Evolutionary conservation across 2,797 vertebrate species (phyloP), one percentile per base, ranked within the genome.

Genomic region (Gallinago nigripennis): DNA sequence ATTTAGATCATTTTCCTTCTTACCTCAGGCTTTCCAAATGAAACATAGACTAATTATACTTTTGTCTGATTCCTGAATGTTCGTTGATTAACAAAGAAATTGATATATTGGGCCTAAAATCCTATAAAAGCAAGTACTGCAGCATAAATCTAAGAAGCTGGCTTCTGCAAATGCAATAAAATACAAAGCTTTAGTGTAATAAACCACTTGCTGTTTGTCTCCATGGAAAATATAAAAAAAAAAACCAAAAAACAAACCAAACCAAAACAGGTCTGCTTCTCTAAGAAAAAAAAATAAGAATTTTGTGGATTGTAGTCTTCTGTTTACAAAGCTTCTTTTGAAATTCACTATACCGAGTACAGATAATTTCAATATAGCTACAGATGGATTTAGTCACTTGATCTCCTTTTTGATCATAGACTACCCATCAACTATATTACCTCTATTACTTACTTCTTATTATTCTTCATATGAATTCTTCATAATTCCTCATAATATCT

Each of bases 1-100:
- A 33, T 78, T 90, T 85, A 85, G 60, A 90, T 86, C 0, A 65
- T 69, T 89, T 84, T 92, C 27, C 15, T 72, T 95, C 63, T 93
- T 79, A 94, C 88, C 73, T 79, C 64, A 77, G 86, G 71, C 81
- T 85, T 89, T 91, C 41, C 57, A 72, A 41, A 53, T 80, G 73
- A 77, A 72, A 63, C 57, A 46, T 3, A 53, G 41, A 83, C 43
- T 69, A 89, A 87, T 94, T 91, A 60, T 64, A 80, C 58, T 85
- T 57, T 24, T 70, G 20, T 83, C 39, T 91, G 51, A 79, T 68
- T 69, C 35, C 33, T 75, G 35, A 88, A 68, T 65, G 58, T 83
- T 88, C 0, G 0, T 58, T 88, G 79, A 69, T 89, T 94, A 91
- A 91, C 37, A 65, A 92, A 86, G 61, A 76, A 72, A 83, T 65